Evolutionary conservation across 2,113 vertebrate species (phyloP).

Genomic region (Cisticola juncidis): DNA sequence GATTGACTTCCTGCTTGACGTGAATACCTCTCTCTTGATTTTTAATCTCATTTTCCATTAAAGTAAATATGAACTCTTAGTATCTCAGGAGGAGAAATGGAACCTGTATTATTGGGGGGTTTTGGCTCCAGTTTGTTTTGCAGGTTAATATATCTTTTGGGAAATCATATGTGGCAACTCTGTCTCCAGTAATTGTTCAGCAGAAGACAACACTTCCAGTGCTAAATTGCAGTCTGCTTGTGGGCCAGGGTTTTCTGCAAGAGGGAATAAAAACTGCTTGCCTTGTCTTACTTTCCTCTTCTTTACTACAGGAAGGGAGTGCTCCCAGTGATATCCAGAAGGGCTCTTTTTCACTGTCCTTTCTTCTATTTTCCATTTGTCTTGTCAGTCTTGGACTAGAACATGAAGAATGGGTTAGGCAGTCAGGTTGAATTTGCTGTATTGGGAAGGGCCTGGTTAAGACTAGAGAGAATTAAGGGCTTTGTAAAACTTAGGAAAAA

Average conservation of each 20-base stretch:
- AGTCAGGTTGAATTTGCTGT: not conserved
- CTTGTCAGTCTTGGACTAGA: not conserved
- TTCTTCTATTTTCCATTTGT: conserved; percentile 4
- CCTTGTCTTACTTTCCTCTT: not conserved
- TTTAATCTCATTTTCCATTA: conserved; percentile 19
- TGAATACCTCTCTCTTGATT: not conserved
- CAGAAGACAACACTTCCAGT: not conserved
- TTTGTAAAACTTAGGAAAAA: not conserved
- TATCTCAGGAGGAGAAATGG: not conserved
- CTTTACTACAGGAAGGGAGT: not conserved
- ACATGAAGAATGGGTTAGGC: not conserved
- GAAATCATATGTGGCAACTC: not conserved
- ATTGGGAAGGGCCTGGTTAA: not conserved
- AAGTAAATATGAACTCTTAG: not conserved
- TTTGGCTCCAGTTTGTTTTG: not conserved
- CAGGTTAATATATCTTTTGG: not conserved
- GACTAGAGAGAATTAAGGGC: not conserved
- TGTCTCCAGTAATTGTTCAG: not conserved
- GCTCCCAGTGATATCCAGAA: not conserved
- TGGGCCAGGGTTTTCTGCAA: not conserved
- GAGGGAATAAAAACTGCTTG: not conserved
- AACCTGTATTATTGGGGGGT: not conserved
- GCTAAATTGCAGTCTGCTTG: not conserved
- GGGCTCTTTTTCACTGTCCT: not conserved
- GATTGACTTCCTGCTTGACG: not conserved